Evolutionary conservation across 2,888 invertebrate species (phyloP).

Genomic region (Homarus gammarus): DNA sequence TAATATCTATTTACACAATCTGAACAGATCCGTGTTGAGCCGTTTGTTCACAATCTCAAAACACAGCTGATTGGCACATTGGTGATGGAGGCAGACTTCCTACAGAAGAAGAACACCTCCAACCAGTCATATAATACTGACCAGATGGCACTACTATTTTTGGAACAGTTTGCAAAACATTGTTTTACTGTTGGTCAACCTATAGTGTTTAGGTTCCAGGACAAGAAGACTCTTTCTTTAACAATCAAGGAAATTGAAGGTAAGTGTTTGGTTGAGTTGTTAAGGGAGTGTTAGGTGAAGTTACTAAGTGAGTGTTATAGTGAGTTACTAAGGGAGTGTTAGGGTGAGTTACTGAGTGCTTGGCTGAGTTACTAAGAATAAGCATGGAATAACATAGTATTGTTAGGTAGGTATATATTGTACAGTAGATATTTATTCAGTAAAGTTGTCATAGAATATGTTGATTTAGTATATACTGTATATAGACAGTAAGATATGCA

Average conservation of each 20-base stretch:
- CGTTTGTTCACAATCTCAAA: constrained; percentile 42
- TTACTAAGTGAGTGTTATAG: too few species aligned
- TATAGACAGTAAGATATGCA: too few species aligned
- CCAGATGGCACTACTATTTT: constrained; percentile 89
- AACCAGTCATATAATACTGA: constrained; percentile 96
- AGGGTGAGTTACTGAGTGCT: too few species aligned
- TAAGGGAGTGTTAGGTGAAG: too few species aligned
- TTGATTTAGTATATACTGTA: too few species aligned
- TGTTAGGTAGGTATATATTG: too few species aligned
- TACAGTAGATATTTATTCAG: too few species aligned
- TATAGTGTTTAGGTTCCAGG: constrained; percentile 92
- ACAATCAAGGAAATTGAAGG: constrained; percentile 93
- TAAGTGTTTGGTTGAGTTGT: constrained; percentile 78
- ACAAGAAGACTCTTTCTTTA: constrained; percentile 91
- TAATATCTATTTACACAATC: background rate
- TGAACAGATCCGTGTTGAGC: constrained; percentile 54
- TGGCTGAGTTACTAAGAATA: too few species aligned
- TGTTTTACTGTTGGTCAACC: constrained; percentile 94
- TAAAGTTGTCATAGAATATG: too few species aligned
- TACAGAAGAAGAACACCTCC: constrained; percentile 94
- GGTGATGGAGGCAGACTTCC: constrained; percentile 93
- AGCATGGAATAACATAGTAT: too few species aligned
- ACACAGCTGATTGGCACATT: constrained; percentile 88
- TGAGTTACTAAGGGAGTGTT: too few species aligned
- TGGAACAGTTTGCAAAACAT: constrained; percentile 90